phyloP scores from a whole-genome alignment of 1,140 invertebrate genomes.

The Solen grandis region DNA sequence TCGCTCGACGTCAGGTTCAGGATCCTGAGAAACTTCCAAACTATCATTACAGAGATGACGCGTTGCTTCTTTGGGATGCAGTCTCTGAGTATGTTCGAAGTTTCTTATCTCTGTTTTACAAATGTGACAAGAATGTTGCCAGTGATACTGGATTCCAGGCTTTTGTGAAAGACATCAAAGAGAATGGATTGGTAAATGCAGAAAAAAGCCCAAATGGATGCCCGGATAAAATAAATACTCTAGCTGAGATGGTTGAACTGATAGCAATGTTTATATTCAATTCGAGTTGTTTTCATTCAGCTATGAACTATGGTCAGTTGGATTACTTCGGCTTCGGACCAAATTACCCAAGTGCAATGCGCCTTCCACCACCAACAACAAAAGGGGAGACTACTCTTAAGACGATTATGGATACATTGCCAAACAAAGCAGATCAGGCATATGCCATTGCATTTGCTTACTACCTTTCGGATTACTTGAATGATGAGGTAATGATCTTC shows the following conservation, averaged over 20 bases:
- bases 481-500: slow-evolving; percentile 33
- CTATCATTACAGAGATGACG: slow-evolving; percentile 48
- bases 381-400: slow-evolving; percentile 41
- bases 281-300: slow-evolving; percentile 36
- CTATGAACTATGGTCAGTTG: slow-evolving; percentile 42
- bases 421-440: slow-evolving; percentile 40
- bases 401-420: slow-evolving; percentile 32
- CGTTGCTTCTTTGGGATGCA: slow-evolving; percentile 33
- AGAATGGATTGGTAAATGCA: slow-evolving; percentile 16
- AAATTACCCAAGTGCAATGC: slow-evolving; percentile 45
- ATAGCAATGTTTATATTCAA: slow-evolving; percentile 38
- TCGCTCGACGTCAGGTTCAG: slow-evolving; percentile 26
- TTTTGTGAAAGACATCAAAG: slow-evolving; percentile 29
- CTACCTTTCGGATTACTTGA: slow-evolving; percentile 41
- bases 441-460: slow-evolving; percentile 42
- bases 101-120: slow-evolving; percentile 30
- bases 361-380: slow-evolving; percentile 31
- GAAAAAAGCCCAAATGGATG: slow-evolving; percentile 20
- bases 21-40: slow-evolving; percentile 32
- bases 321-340: slow-evolving; percentile 53
- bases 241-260: slow-evolving; percentile 24
- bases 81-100: slow-evolving; percentile 20
- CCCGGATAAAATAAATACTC: slow-evolving; percentile 5
- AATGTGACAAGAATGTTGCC: slow-evolving; percentile 27
- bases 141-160: slow-evolving; percentile 35